Evolutionary conservation across 2,888 invertebrate genomes (phyloP).

Genomic region (Callyntrura sp.): DNA sequence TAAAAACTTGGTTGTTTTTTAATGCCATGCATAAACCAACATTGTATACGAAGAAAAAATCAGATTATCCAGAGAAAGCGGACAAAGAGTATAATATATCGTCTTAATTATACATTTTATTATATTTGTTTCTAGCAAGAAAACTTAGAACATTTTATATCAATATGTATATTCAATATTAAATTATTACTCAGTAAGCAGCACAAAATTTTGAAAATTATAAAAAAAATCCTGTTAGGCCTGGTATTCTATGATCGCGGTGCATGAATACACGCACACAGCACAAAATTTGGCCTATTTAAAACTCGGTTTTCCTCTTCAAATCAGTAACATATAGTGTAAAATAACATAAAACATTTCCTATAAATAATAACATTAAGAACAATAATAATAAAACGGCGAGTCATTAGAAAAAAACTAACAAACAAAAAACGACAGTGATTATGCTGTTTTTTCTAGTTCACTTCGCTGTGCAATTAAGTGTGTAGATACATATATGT

Average conservation of each 20-base stretch:
- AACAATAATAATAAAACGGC: slow-evolving; percentile 53
- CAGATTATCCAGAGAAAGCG: background rate
- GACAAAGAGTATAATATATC: background rate
- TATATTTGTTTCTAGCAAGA: background rate
- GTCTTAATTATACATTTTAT: background rate
- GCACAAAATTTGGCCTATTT: background rate
- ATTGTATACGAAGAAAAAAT: background rate
- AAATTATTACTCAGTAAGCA: background rate
- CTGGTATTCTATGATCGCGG: background rate
- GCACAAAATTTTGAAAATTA: slow-evolving; percentile 38
- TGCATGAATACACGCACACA: background rate
- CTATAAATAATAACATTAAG: slow-evolving; percentile 40
- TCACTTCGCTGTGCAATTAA: background rate
- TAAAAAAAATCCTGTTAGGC: background rate
- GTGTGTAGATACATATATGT: background rate
- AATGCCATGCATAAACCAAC: background rate
- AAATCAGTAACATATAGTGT: background rate
- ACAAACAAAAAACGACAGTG: slow-evolving; percentile 55
- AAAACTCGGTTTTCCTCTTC: background rate
- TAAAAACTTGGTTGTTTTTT: background rate
- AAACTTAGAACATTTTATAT: background rate
- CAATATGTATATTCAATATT: background rate
- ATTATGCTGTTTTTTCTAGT: slow-evolving; percentile 23
- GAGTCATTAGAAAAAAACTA: slow-evolving; percentile 40
- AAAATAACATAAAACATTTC: background rate